phyloP scores from a whole-genome alignment of 2,113 vertebrate genomes.

The Oxyruncus cristatus region DNA sequence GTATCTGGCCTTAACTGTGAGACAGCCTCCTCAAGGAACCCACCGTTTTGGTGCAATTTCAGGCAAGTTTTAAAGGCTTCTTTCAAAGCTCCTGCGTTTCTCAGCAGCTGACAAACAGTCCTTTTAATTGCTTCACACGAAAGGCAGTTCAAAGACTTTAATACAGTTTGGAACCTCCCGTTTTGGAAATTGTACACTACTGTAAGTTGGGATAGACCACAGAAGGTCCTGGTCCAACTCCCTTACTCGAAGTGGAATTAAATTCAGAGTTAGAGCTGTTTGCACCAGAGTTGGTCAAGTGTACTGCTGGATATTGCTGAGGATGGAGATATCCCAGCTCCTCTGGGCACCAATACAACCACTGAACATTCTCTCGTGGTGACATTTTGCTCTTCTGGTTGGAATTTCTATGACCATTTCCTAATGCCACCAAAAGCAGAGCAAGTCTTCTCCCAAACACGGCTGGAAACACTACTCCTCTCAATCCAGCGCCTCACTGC shows the following conservation, averaged over 20 bases:
- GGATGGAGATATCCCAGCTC: not conserved
- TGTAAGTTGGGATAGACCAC: fast-evolving
- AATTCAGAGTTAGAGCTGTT: not conserved
- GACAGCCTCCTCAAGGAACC: not conserved
- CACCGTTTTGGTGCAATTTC: not conserved
- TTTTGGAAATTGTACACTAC: not conserved
- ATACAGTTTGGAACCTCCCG: not conserved
- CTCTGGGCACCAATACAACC: not conserved
- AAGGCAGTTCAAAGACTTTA: not conserved
- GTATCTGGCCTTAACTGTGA: not conserved
- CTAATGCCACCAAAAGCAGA: not conserved
- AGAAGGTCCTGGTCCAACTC: not conserved
- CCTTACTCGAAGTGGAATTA: not conserved
- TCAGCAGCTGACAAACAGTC: not conserved
- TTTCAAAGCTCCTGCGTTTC: not conserved
- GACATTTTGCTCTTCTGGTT: not conserved
- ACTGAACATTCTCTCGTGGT: not conserved
- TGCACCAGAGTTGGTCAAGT: not conserved
- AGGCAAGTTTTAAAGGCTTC: not conserved
- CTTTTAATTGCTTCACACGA: not conserved
- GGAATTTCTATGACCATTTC: not conserved
- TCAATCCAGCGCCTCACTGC: not conserved
- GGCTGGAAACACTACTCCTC: fast-evolving
- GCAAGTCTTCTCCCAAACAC: not conserved
- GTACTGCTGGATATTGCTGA: not conserved